A percentile compares a stretch with the other conserved stretches of the same genome.
Conservation (phyloP, 2,888 invertebrate species). For the Limnephilus rhombicus region DNA sequence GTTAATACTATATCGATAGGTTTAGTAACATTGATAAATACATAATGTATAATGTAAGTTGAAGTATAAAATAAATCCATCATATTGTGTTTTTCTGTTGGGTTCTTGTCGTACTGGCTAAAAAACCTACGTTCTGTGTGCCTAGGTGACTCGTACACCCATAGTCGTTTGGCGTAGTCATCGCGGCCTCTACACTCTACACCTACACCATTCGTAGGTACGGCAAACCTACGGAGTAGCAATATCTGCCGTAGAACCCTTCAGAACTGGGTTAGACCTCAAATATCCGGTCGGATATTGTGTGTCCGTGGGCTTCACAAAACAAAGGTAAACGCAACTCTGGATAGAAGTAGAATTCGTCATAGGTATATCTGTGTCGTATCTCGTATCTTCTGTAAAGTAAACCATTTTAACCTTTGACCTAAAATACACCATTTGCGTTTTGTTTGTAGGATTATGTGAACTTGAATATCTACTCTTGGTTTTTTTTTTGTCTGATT, state of each 20-base stretch:
- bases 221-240: not conserved
- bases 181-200: not conserved
- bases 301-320: constrained; percentile 31
- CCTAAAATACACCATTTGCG: not conserved
- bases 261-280: constrained; percentile 45
- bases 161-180: constrained; percentile 40
- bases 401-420: not conserved
- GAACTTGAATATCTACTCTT: not conserved
- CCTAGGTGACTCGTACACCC: not conserved
- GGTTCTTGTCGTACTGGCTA: not conserved
- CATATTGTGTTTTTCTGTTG: not conserved
- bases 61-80: not conserved
- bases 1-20: too few species aligned
- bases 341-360: not conserved
- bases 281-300: constrained; percentile 65
- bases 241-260: constrained; percentile 18
- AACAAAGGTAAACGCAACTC: constrained; percentile 47
- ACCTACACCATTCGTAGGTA: not conserved
- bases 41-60: too few species aligned
- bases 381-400: not conserved
- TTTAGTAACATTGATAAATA: too few species aligned
- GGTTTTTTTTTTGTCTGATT: too few species aligned
- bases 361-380: not conserved
- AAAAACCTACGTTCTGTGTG: not conserved
- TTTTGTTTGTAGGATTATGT: not conserved